Base-by-base conservation (phyloP, 2,113 vertebrate species). In the Albula glossodonta region DNA sequence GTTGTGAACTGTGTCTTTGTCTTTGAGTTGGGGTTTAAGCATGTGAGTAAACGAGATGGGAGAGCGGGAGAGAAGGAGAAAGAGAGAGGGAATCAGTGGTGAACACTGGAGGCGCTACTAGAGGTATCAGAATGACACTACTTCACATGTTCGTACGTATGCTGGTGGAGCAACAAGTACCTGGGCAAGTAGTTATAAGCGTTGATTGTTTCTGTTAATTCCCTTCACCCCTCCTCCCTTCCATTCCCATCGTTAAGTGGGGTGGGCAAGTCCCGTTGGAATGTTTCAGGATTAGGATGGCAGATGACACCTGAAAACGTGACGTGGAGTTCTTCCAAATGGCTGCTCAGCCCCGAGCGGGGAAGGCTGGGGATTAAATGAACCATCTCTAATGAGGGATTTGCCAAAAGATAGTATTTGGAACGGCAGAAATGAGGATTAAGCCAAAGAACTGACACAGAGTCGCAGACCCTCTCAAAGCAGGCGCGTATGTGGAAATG, bases 351-450 rank as follows among this genome's bases (percentile, higher is more conserved):
- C 57, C 83, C 70, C 8, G 63, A 9, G 17, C 51, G 50, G 60
- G 51, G 83, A 48, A 77, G 48, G 77, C 51, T 77, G 70, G 31
- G 50, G 83, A 74, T 84, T 84, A 84, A 84, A 84, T 74, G 83
- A 84, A 51, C 48, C 63, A 25, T 4, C 48, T 51, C 83, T 74
- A 74, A 84, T 51, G 70, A 51, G 63, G 83, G 83, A 50, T 84
- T 51, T 74, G 60, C 60, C 83, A 84, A 84, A 51, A 74, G 50
- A 77, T 74, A 84, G 63, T 77, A 51, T 84, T 74, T 51, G 70
- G 57, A 77, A 41, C 77, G 31, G 49, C 60, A 31, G 22, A 84
- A 84, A 15, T 77, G 56, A 84, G 60, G 49, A 83, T 83, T 57
- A 57, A 60, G 19, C 5, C 5, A 3, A 60, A 25, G 5, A 56